These are phyloP conservation scores for Amphiprion clarkii DNA, from an alignment of 2,797 vertebrate genomes.

Conservation along the genomic window DNA sequence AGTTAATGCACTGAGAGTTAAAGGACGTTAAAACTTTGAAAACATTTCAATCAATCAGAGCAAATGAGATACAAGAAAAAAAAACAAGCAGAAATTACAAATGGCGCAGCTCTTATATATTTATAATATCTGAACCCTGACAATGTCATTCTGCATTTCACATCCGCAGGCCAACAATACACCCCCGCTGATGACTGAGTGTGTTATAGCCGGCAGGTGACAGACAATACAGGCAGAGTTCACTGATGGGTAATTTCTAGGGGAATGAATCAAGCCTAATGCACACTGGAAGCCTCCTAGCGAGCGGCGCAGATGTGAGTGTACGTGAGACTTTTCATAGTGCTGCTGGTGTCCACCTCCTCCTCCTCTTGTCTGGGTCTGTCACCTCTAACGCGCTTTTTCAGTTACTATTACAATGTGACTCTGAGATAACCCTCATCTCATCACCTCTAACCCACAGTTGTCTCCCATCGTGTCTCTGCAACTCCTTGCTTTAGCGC, in stretches of 20 bases:
- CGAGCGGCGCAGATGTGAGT: conserved; percentile 12
- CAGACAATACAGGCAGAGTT: conserved; percentile 37
- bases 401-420: conserved; percentile 4
- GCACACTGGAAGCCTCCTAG: conserved; percentile 11
- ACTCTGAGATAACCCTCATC: conserved; percentile 8
- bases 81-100: background rate
- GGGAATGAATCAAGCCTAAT: conserved; percentile 52
- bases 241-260: conserved; percentile 45
- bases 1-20: conserved; percentile 1
- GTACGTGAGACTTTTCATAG: conserved; percentile 1
- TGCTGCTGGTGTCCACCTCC: background rate
- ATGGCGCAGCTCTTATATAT: conserved; percentile 14
- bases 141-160: conserved; percentile 41
- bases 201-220: conserved; percentile 33
- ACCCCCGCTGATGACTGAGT: conserved; percentile 27
- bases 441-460: conserved; percentile 5
- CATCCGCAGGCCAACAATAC: conserved; percentile 43
- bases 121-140: conserved; percentile 39
- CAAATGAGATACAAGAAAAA: background rate
- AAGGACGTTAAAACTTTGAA: conserved; percentile 27
- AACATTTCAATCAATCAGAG: conserved; percentile 5
- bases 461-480: conserved; percentile 1
- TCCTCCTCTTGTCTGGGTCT: background rate
- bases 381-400: conserved; percentile 16
- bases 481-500: background rate